These are phyloP conservation scores for Alca torda DNA, from an alignment of 2,797 vertebrate species.

Conservation along the genomic window DNA sequence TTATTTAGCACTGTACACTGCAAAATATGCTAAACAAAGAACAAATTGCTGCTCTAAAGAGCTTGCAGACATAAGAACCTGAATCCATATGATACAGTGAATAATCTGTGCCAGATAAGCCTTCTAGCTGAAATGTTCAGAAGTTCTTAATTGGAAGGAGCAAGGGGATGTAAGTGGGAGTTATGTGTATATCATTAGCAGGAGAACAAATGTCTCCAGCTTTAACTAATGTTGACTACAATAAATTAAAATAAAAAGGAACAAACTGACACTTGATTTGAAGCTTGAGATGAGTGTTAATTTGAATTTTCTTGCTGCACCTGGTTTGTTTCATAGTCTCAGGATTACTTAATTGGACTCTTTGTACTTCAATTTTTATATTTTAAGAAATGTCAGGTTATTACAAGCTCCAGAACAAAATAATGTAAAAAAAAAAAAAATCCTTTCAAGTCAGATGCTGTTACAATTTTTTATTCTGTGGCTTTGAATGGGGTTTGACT, in stretches of 20 bases:
- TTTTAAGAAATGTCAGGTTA: constrained; percentile 35
- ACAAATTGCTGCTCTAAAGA: constrained; percentile 44
- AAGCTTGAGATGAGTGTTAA: constrained; percentile 37
- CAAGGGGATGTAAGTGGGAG: constrained; percentile 40
- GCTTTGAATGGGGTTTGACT: constrained; percentile 8
- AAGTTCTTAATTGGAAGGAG: constrained; percentile 49
- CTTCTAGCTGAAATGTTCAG: constrained; percentile 32
- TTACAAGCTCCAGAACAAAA: constrained; percentile 30
- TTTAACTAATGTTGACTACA: constrained; percentile 52
- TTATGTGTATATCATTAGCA: constrained; percentile 44
- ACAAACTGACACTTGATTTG: constrained; percentile 41
- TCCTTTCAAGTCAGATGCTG: constrained; percentile 16
- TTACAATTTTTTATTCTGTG: not conserved
- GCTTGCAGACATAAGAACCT: constrained; percentile 25
- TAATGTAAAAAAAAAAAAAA: not conserved
- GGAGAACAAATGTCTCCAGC: constrained; percentile 55
- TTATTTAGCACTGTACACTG: not conserved
- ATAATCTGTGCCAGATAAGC: constrained; percentile 53
- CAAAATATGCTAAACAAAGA: constrained; percentile 45
- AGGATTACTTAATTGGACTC: constrained; percentile 11
- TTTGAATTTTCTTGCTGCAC: constrained; percentile 16
- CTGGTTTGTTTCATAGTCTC: constrained; percentile 23
- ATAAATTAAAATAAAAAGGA: constrained; percentile 54
- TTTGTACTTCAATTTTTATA: constrained; percentile 4
- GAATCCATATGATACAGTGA: constrained; percentile 46